Percentiles rank a stretch among this genome's conserved stretches.
phyloP scores from a whole-genome alignment of 2,888 invertebrate species.

The Amphipoea lucens region DNA sequence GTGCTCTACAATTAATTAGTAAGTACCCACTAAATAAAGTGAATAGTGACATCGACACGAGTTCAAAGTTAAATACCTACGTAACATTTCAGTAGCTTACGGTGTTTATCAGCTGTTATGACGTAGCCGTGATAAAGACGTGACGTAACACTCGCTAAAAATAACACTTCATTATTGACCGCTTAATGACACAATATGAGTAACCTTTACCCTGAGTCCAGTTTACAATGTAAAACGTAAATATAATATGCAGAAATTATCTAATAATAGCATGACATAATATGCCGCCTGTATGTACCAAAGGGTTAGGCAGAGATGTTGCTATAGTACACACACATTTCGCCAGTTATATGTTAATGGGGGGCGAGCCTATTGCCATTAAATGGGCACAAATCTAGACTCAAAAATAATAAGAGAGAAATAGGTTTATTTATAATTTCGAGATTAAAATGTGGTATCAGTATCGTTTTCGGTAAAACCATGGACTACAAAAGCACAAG shows the following conservation, averaged over 20 bases:
- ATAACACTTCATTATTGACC: constrained; percentile 62
- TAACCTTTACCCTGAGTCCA: constrained; percentile 63
- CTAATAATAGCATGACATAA: neutral
- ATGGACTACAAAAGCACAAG: constrained; percentile 22
- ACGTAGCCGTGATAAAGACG: constrained; percentile 58
- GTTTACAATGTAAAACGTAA: constrained; percentile 48
- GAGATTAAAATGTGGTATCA: neutral
- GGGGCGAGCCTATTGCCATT: neutral
- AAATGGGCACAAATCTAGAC: neutral
- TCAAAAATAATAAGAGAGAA: neutral
- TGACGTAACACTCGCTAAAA: constrained; percentile 65
- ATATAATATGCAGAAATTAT: neutral
- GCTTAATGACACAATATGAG: constrained; percentile 60
- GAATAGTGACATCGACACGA: constrained; percentile 18
- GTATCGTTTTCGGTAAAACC: constrained; percentile 17
- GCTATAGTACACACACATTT: no score
- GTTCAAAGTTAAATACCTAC: constrained; percentile 26
- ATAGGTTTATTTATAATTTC: neutral
- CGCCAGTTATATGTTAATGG: neutral
- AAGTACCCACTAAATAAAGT: neutral
- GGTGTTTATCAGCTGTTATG: constrained; percentile 57
- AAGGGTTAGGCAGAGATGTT: neutral
- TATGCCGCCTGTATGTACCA: accelerated
- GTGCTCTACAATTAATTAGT: constrained; percentile 1
- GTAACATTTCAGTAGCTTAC: constrained; percentile 41